phyloP scores from a whole-genome alignment of 2,113 vertebrate genomes.

The Bos javanicus region DNA sequence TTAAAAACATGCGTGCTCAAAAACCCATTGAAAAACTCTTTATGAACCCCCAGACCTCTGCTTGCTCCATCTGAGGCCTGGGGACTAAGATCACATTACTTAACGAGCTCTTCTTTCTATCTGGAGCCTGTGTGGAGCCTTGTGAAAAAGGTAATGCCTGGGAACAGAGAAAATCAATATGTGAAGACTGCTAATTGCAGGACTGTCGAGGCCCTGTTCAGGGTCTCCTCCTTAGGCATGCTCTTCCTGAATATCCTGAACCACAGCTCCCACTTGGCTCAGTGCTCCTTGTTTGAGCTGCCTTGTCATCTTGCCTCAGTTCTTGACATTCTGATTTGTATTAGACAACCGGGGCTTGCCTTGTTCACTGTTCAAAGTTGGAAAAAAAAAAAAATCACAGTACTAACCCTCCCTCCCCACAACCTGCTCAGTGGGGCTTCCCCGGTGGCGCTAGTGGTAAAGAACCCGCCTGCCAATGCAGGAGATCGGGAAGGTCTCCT shows the following conservation, averaged over 20 bases:
- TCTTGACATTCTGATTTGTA: not conserved
- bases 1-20: not conserved
- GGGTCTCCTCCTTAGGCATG: not conserved
- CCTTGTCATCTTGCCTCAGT: not conserved
- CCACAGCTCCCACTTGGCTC: not conserved
- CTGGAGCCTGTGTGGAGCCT: not conserved
- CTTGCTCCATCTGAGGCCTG: not conserved
- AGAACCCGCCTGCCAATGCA: not conserved
- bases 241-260: not conserved
- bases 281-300: not conserved
- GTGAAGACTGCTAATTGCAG: constrained; percentile 35
- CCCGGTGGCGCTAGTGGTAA: not conserved
- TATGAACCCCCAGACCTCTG: not conserved
- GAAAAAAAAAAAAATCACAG: not conserved
- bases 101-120: not conserved
- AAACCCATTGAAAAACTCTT: not conserved
- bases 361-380: not conserved
- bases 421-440: not conserved
- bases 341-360: not conserved
- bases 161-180: not conserved
- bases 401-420: not conserved
- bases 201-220: not conserved
- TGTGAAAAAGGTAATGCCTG: not conserved
- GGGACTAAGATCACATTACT: not conserved
- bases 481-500: not conserved